Percentiles rank a stretch among this genome's conserved stretches.
phyloP scores from a whole-genome alignment of 2,797 vertebrate species.

The Falco berigora region DNA sequence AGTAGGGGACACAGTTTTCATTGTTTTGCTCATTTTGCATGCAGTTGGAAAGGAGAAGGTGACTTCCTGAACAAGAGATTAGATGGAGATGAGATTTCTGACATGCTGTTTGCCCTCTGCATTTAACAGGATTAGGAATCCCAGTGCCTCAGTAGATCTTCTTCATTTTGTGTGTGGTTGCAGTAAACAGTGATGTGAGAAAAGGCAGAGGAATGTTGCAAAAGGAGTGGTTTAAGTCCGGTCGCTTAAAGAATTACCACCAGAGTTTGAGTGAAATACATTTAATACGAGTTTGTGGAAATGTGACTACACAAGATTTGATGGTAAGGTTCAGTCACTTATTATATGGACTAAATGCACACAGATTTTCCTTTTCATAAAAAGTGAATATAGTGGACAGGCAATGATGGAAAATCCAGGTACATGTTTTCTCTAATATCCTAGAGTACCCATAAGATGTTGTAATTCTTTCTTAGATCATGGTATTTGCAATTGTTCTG shows the following conservation, averaged over 20 bases:
- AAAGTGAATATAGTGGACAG: not conserved
- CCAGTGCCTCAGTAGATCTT: not conserved
- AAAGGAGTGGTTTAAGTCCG: no score
- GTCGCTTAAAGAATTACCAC: no score
- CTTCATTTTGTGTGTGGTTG: not conserved
- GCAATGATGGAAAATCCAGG: not conserved
- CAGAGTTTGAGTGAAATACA: no score
- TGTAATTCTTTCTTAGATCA: no score
- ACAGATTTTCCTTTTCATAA: not conserved
- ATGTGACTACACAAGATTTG: no score
- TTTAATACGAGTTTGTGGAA: no score
- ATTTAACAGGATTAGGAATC: not conserved
- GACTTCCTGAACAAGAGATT: not conserved
- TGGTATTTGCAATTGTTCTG: no score
- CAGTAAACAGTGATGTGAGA: not conserved
- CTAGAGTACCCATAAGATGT: no score
- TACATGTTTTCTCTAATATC: no score
- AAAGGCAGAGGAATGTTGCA: not conserved
- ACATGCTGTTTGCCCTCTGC: not conserved
- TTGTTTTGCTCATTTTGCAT: not conserved
- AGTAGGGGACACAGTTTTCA: not conserved
- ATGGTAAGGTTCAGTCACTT: no score
- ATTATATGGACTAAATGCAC: no score
- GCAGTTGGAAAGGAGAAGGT: not conserved
- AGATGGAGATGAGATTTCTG: not conserved